Percentiles rank a stretch among this genome's conserved stretches.
Conservation (phyloP, 2,888 invertebrate species). For the Ptychoptera albimana region DNA sequence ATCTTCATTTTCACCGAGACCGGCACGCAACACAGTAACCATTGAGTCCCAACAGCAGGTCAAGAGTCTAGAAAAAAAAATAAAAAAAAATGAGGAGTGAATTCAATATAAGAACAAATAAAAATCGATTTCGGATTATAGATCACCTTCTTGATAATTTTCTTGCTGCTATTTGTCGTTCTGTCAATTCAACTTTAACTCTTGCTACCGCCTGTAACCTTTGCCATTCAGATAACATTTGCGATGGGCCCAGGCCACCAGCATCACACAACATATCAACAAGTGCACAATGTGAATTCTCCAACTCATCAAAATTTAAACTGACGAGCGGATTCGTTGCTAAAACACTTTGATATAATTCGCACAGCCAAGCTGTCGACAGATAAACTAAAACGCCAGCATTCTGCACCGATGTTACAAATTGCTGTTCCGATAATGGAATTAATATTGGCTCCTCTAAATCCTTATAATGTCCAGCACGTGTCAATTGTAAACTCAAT, state of each 20-base stretch:
- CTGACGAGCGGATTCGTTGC: constrained; percentile 34
- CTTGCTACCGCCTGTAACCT: constrained; percentile 61
- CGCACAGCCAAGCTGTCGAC: constrained; percentile 85
- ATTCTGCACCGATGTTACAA: constrained; percentile 82
- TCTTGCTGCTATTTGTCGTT: constrained; percentile 61
- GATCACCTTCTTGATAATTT: constrained; percentile 43
- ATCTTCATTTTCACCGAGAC: constrained; percentile 38
- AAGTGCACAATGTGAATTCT: constrained; percentile 23
- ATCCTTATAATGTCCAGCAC: constrained; percentile 56
- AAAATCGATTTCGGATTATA: too few species aligned
- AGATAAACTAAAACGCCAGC: constrained; percentile 86
- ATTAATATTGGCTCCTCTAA: constrained; percentile 26
- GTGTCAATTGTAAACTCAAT: constrained; percentile 63
- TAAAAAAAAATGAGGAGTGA: too few species aligned
- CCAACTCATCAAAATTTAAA: constrained; percentile 21
- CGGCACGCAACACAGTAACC: constrained; percentile 71
- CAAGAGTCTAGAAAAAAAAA: constrained; percentile 36
- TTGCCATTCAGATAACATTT: constrained; percentile 77
- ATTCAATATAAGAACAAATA: too few species aligned
- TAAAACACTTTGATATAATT: constrained; percentile 76
- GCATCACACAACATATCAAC: constrained; percentile 46
- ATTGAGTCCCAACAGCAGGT: constrained; percentile 88
- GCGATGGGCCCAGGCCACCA: constrained; percentile 67
- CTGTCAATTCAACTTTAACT: constrained; percentile 46
- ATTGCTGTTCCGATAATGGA: constrained; percentile 66